phyloP scores from a whole-genome alignment of 2,888 invertebrate genomes.

The Andrena bicolor region DNA sequence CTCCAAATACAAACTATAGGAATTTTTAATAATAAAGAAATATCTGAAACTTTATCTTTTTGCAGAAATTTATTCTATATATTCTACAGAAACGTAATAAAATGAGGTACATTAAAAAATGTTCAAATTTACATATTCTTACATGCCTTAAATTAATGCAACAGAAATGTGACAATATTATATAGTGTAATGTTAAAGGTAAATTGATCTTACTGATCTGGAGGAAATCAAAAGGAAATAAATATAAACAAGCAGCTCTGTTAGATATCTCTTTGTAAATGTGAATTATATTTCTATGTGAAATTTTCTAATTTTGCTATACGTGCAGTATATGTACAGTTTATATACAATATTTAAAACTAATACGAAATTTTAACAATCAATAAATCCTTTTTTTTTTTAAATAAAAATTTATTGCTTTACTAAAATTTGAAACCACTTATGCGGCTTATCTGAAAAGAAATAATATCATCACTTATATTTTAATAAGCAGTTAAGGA shows the following conservation, averaged over 20 bases:
- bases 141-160: slow-evolving; percentile 47
- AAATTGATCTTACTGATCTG: slow-evolving; percentile 13
- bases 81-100: slow-evolving; percentile 42
- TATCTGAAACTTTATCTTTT: slow-evolving; percentile 21
- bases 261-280: slow-evolving; percentile 18
- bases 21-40: slow-evolving; percentile 47
- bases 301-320: slow-evolving; percentile 26
- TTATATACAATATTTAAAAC: slow-evolving; percentile 45
- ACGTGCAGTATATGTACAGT: slow-evolving; percentile 52
- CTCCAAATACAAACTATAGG: slow-evolving; percentile 48
- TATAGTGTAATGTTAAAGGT: neutral
- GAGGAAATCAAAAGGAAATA: slow-evolving; percentile 37
- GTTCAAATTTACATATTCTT: slow-evolving; percentile 30
- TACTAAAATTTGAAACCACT: slow-evolving; percentile 37
- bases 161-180: slow-evolving; percentile 26
- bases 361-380: slow-evolving; percentile 22
- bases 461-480: slow-evolving; percentile 30
- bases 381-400: slow-evolving; percentile 21
- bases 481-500: slow-evolving; percentile 18
- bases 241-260: slow-evolving; percentile 33
- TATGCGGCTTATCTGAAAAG: slow-evolving; percentile 45
- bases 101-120: slow-evolving; percentile 45
- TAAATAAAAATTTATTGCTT: slow-evolving; percentile 32
- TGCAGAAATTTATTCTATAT: slow-evolving; percentile 41
- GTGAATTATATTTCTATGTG: slow-evolving; percentile 38